Conservation (phyloP, 2,888 invertebrate species). For the Dynastes maya region DNA sequence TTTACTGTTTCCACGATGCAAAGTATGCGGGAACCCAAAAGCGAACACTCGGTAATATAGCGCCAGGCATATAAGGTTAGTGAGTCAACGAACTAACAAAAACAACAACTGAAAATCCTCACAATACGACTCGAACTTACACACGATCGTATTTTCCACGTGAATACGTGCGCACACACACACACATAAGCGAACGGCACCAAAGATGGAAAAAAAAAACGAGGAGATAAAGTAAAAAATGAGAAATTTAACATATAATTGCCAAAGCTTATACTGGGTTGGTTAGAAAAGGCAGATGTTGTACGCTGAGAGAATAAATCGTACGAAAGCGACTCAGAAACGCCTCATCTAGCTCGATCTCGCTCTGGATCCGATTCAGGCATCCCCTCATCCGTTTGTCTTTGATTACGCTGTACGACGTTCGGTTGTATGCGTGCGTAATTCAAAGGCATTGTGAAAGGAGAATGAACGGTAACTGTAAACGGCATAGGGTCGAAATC, state of each 20-base stretch:
- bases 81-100: constrained; percentile 58
- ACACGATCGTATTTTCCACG: constrained; percentile 21
- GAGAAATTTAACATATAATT: constrained; percentile 62
- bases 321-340: constrained; percentile 47
- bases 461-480: constrained; percentile 66
- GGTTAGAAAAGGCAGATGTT: constrained; percentile 70
- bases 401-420: constrained; percentile 37
- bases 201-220: constrained; percentile 13
- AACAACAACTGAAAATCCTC: constrained; percentile 50
- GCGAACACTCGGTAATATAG: too few relatives aligned
- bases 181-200: constrained; percentile 8
- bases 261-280: constrained; percentile 67
- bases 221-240: constrained; percentile 50
- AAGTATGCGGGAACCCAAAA: too few relatives aligned
- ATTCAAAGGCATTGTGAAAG: constrained; percentile 56
- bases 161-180: constrained; percentile 36
- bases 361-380: constrained; percentile 38
- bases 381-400: constrained; percentile 43
- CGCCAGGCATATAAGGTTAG: constrained; percentile 50
- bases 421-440: constrained; percentile 35
- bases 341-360: constrained; percentile 49
- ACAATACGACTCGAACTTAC: constrained; percentile 17
- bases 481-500: constrained; percentile 61
- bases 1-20: too few relatives aligned
- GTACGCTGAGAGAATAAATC: constrained; percentile 56